These are phyloP conservation scores for Hemicordylus capensis DNA, from an alignment of 2,113 vertebrate genomes.

Conservation along the genomic window DNA sequence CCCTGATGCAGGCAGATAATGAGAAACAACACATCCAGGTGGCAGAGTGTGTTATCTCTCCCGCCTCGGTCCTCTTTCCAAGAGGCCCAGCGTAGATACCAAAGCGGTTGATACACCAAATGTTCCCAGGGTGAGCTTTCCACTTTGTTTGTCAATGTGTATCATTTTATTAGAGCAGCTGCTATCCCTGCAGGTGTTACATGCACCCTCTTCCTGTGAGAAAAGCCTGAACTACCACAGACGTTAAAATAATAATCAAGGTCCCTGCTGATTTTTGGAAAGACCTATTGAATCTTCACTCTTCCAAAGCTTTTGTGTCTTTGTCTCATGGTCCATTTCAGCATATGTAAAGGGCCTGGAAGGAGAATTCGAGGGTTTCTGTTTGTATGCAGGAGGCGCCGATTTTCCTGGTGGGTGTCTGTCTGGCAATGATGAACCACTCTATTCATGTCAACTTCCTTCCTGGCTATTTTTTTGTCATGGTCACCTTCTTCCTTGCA, in stretches of 20 bases:
- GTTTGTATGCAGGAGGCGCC: background rate
- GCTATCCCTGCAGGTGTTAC: slow-evolving; percentile 27
- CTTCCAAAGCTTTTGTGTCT: slow-evolving; percentile 11
- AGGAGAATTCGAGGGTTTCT: background rate
- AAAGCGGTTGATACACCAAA: background rate
- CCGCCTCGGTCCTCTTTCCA: too few species aligned
- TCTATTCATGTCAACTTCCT: slow-evolving; percentile 1
- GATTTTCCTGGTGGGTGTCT: background rate
- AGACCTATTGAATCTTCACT: slow-evolving; percentile 1
- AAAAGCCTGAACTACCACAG: background rate
- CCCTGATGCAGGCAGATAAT: background rate
- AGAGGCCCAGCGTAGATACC: background rate
- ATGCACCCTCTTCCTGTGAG: background rate
- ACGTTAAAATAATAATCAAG: slow-evolving; percentile 13
- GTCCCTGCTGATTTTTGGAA: slow-evolving; percentile 26
- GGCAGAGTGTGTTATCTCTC: background rate
- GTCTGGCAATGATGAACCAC: slow-evolving; percentile 17
- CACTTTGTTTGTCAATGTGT: fast-evolving
- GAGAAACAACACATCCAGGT: background rate
- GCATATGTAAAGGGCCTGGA: background rate
- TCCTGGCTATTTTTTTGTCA: background rate
- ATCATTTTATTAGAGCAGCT: slow-evolving; percentile 4
- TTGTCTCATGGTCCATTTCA: background rate
- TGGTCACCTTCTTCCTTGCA: background rate
- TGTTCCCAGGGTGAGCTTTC: background rate